phyloP scores from a whole-genome alignment of 2,113 vertebrate species.

The Gavialis gangeticus region DNA sequence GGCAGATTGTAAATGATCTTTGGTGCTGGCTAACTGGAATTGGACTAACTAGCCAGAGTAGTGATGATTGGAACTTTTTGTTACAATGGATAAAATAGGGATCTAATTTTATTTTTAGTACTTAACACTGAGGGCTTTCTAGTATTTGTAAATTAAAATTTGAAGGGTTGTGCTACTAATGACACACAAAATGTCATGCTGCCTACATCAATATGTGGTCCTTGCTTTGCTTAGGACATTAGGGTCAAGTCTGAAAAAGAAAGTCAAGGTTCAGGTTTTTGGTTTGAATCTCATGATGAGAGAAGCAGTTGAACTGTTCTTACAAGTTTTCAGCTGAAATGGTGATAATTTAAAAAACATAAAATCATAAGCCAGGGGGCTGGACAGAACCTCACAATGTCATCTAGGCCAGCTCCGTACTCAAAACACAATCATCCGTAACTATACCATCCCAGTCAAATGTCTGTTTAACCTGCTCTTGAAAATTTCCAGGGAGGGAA shows the following conservation, averaged over 20 bases:
- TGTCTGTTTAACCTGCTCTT: too few relatives aligned
- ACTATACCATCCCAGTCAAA: too few relatives aligned
- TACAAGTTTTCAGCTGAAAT: background rate
- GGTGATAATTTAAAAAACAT: too few relatives aligned
- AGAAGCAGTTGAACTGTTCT: background rate
- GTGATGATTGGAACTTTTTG: background rate
- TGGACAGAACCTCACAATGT: too few relatives aligned
- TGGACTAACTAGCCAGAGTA: background rate
- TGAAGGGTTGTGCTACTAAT: background rate
- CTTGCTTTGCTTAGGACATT: background rate
- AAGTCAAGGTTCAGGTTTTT: background rate
- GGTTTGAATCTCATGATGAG: background rate
- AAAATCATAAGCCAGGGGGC: too few relatives aligned
- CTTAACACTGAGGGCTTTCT: background rate
- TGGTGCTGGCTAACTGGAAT: background rate
- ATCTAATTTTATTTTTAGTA: background rate
- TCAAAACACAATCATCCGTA: too few relatives aligned
- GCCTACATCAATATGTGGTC: background rate
- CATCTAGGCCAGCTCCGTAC: too few relatives aligned
- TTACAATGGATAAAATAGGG: background rate
- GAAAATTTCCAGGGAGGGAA: too few relatives aligned
- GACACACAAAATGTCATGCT: background rate
- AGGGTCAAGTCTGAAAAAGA: background rate
- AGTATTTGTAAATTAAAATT: background rate
- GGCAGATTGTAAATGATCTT: background rate